Percentiles rank a stretch among this genome's conserved stretches.
phyloP scores from a whole-genome alignment of 2,797 vertebrate species.

The Intellagama lesueurii region DNA sequence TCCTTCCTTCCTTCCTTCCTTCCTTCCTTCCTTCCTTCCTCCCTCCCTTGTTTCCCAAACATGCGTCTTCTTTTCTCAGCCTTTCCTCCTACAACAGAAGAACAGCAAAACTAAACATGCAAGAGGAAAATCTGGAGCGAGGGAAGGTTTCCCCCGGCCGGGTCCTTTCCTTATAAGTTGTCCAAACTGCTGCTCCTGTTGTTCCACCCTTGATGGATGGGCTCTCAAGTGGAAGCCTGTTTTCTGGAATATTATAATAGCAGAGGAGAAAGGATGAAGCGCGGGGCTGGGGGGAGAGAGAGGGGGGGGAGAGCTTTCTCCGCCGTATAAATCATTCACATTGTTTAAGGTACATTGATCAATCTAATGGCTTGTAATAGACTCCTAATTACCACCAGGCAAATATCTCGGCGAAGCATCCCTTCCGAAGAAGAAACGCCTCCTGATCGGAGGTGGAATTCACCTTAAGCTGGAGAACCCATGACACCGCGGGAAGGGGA shows the following conservation, averaged over 20 bases:
- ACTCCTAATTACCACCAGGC: constrained; percentile 93
- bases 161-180: constrained; percentile 79
- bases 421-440: constrained; percentile 83
- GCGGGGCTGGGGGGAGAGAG: too few relatives aligned
- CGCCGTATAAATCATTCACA: constrained; percentile 95
- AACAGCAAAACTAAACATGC: constrained; percentile 68
- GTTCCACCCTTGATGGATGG: constrained; percentile 84
- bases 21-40: too few relatives aligned
- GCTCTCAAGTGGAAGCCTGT: constrained; percentile 73
- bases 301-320: constrained; percentile 68
- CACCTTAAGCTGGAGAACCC: constrained; percentile 66
- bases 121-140: background rate
- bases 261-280: constrained; percentile 74
- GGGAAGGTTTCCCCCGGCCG: constrained; percentile 67
- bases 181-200: constrained; percentile 88
- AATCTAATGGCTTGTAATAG: constrained; percentile 99
- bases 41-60: too few relatives aligned
- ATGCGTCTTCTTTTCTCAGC: constrained; percentile 62
- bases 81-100: constrained; percentile 77
- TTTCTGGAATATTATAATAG: constrained; percentile 82
- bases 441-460: constrained; percentile 77
- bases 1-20: too few relatives aligned
- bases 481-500: constrained; percentile 42
- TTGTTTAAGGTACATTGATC: constrained; percentile 99
- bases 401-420: constrained; percentile 83